Conservation (phyloP, 2,113 vertebrate species). For the Mormyrus iriodes region DNA sequence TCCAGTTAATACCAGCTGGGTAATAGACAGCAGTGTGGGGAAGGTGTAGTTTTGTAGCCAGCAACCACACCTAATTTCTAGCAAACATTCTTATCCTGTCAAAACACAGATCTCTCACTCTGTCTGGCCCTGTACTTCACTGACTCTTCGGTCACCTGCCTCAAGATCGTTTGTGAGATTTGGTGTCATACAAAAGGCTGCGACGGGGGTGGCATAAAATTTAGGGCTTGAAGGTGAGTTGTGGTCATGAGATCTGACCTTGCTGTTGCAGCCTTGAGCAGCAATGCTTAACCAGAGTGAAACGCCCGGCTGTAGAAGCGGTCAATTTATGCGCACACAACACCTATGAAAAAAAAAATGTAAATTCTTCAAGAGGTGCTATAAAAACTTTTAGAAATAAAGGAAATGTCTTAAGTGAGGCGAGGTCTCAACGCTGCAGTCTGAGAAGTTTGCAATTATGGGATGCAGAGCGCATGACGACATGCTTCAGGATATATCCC, state of each 20-base stretch:
- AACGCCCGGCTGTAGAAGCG: neutral
- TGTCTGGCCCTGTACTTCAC: neutral
- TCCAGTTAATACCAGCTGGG: neutral
- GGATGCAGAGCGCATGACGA: neutral
- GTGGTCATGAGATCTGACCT: neutral
- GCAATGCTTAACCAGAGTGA: neutral
- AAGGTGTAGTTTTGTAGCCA: neutral
- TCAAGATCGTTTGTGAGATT: neutral
- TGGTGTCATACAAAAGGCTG: neutral
- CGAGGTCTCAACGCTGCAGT: neutral
- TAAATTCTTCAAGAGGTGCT: neutral
- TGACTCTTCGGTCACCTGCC: neutral
- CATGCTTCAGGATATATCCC: neutral
- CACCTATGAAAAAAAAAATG: neutral
- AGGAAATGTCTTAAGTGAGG: neutral
- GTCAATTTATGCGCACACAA: neutral
- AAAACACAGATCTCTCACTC: neutral
- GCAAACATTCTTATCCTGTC: neutral
- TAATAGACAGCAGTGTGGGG: neutral
- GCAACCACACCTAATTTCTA: neutral
- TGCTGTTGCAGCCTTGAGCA: neutral
- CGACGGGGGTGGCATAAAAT: neutral
- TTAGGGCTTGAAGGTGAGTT: neutral
- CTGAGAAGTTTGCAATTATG: neutral
- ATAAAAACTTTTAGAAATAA: neutral